These are phyloP conservation scores for Dendrophyllia cribrosa DNA, from an alignment of 64 coral and sea anemone genomes.

Conservation along the genomic window DNA sequence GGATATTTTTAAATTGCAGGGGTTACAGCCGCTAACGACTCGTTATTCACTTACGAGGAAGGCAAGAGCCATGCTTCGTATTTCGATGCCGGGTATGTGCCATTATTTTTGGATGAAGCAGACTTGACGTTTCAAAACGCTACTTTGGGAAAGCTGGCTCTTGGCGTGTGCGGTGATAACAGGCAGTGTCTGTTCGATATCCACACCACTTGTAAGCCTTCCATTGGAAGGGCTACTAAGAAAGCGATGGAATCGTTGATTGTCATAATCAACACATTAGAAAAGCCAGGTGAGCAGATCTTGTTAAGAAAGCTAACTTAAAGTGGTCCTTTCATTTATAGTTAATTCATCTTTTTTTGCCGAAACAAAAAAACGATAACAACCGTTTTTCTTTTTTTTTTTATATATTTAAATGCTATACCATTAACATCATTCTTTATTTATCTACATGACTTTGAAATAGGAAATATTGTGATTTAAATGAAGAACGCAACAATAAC, in stretches of 20 bases:
- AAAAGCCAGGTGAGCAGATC: neutral
- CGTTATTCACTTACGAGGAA: constrained; percentile 72
- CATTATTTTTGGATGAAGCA: constrained; percentile 39
- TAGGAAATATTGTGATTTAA: no score
- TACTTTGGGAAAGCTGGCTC: constrained; percentile 16
- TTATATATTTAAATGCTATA: no score
- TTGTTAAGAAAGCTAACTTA: no score
- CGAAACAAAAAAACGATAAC: no score
- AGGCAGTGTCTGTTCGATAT: constrained; percentile 74
- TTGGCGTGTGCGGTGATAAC: constrained; percentile 59
- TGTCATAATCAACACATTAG: constrained; percentile 3
- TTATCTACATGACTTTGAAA: no score
- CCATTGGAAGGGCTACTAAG: constrained; percentile 66
- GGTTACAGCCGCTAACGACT: constrained; percentile 20
- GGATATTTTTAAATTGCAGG: constrained; percentile 16
- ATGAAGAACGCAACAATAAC: no score
- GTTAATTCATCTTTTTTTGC: no score
- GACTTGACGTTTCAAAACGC: constrained; percentile 49
- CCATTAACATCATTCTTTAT: no score
- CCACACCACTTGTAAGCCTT: constrained; percentile 32
- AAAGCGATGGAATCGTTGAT: constrained; percentile 32
- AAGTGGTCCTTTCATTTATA: no score
- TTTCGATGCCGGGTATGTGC: constrained; percentile 28
- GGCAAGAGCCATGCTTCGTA: constrained; percentile 42
- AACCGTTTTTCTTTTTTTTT: no score